Percentiles rank a stretch among this genome's conserved stretches.
phyloP scores from a whole-genome alignment of 2,797 vertebrate species.

The Geotrypetes seraphini region DNA sequence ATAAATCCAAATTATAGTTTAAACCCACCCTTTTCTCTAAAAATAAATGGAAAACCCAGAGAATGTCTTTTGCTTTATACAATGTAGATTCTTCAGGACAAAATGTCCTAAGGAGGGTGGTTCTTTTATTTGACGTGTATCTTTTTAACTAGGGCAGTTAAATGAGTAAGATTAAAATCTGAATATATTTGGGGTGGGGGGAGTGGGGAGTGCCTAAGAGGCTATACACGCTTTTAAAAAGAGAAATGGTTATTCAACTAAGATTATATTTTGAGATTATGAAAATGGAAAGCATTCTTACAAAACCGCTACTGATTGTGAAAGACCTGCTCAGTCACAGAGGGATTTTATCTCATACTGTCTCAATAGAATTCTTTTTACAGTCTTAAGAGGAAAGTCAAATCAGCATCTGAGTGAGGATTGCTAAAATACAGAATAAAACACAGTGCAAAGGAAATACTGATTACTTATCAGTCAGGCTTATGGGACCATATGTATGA shows the following conservation, averaged over 20 bases:
- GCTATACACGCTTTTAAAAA: conserved; percentile 19
- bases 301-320: conserved; percentile 30
- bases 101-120: conserved; percentile 3
- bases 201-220: conserved; percentile 41
- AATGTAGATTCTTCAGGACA: not conserved
- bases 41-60: too few species aligned
- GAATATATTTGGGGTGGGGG: too few species aligned
- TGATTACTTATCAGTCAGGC: too few species aligned
- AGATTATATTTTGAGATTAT: conserved; percentile 39
- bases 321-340: conserved; percentile 40
- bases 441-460: too few species aligned
- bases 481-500: too few species aligned
- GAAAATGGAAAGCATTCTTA: conserved; percentile 45
- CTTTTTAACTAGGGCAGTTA: conserved; percentile 15
- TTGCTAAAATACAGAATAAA: conserved; percentile 38
- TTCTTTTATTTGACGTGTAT: conserved; percentile 2
- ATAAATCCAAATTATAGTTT: too few species aligned
- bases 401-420: conserved; percentile 30
- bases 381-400: conserved; percentile 39
- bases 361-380: conserved; percentile 35
- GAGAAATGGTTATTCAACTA: conserved; percentile 46
- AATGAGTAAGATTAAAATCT: conserved; percentile 38
- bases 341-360: conserved; percentile 37
- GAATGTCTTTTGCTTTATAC: too few species aligned
- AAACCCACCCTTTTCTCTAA: too few species aligned